Percentiles rank a stretch among this genome's conserved stretches.
These are phyloP conservation scores for Chelonoidis abingdonii DNA, from an alignment of 2,113 vertebrate species.

Conservation along the genomic window DNA sequence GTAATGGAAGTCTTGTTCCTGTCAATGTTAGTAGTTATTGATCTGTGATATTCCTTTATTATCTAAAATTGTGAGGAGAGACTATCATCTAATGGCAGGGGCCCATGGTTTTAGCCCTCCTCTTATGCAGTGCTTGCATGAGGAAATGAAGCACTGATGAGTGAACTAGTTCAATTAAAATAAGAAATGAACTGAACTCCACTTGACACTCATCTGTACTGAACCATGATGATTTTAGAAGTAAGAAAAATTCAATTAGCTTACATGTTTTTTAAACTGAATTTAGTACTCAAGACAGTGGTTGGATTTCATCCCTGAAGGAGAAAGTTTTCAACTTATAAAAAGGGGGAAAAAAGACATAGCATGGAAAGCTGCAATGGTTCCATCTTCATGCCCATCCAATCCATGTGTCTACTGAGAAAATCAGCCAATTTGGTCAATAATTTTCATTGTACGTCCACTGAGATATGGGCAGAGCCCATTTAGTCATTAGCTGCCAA, in stretches of 20 bases:
- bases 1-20: slow-evolving; percentile 31
- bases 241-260: not conserved
- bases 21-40: not conserved
- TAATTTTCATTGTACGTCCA: not conserved
- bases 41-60: not conserved
- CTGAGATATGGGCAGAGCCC: not conserved
- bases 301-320: not conserved
- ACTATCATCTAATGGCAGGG: not conserved
- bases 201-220: not conserved
- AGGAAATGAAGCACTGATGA: not conserved
- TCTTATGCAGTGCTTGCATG: not conserved
- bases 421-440: not conserved
- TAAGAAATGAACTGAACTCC: not conserved
- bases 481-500: not conserved
- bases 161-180: not conserved
- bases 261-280: not conserved
- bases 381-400: not conserved
- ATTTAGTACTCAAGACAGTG: not conserved
- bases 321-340: not conserved
- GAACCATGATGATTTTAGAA: not conserved
- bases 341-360: not conserved
- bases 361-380: rapidly evolving
- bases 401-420: not conserved
- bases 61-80: not conserved
- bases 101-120: not conserved